Evolutionary conservation across 2,797 vertebrate genomes (phyloP), one percentile per base, ranked within the genome.

Genomic region (Gallinago nigripennis): DNA sequence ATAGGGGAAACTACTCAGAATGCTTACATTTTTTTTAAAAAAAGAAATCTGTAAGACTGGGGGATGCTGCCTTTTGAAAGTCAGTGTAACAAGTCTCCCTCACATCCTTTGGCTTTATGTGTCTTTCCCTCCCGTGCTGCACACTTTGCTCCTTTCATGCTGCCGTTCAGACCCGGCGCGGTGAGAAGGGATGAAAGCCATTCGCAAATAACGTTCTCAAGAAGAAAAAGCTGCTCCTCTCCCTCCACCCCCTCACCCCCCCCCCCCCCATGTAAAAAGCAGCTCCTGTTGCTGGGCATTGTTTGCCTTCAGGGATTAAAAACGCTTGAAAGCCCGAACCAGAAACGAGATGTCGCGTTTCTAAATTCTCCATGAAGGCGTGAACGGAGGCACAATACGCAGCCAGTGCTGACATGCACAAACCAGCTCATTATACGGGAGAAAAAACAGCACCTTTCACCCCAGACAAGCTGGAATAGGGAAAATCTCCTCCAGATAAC

Each of bases 381-480:
- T 65, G 91, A 90, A 91, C 1, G 6, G 12, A 46, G 82, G 41
- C 83, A 88, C 83, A 77, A 77, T 5, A 2, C 21, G 0, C 65
- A 88, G 82, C 82, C 37, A 9, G 66, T 6, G 75, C 95, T 73
- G 86, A 88, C 72, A 41, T 3, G 50, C 90, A 84, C 82, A n/a
- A n/a, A 79, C 0, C 91, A 90, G 57, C 93, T 91, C 94, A 60
- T 88, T 93, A 87, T 2, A 19, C 3, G 69, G 75, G 51, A 94
- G 76, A 46, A 73, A 94, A 82, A 3, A 2, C 81, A 61, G 72
- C 79, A 85, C 93, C 89, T 92, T 77, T 94, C 90, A 91, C 88
- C 95, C 71, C 0, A 20, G 1, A 57, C 81, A 76, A 54, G 83
- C 88, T 88, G 83, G 43, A 43, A 76, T 54, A 84, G 61, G 76